Percentiles rank a stretch among this genome's conserved stretches.
phyloP scores from a whole-genome alignment of 2,797 vertebrate species.

The Spea hammondii region DNA sequence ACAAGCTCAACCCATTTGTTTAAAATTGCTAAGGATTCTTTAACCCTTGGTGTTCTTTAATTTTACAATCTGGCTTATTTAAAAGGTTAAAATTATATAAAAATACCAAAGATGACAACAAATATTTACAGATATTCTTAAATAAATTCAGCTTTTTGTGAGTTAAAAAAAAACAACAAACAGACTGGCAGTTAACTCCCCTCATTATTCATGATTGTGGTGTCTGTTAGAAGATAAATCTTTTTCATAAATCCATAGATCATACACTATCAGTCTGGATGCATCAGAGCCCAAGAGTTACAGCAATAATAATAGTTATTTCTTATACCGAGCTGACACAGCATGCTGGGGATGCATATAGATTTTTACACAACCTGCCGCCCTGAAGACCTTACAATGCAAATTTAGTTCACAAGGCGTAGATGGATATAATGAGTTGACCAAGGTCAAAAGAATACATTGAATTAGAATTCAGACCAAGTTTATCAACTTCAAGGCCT shows the following conservation, averaged over 20 bases:
- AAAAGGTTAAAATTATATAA: too few species aligned
- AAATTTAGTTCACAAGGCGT: neutral
- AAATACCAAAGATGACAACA: too few species aligned
- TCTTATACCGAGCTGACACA: constrained; percentile 12
- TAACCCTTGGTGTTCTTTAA: too few species aligned
- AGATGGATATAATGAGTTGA: constrained; percentile 8
- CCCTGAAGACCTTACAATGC: constrained; percentile 26
- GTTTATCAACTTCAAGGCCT: neutral
- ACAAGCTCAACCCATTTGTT: too few species aligned
- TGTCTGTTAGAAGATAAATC: constrained; percentile 17
- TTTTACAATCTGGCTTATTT: too few species aligned
- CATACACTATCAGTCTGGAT: constrained; percentile 8
- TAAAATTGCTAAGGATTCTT: too few species aligned
- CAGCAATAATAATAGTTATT: constrained; percentile 31
- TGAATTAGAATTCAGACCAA: neutral
- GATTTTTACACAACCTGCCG: neutral
- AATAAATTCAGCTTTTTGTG: neutral
- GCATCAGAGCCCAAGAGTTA: constrained; percentile 29
- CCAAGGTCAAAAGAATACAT: neutral
- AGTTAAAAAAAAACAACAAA: neutral
- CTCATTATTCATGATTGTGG: neutral
- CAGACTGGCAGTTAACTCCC: neutral
- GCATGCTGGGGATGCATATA: neutral
- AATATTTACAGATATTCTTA: too few species aligned
- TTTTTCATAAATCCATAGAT: neutral